Evolutionary conservation across 2,113 vertebrate species (phyloP).

Genomic region (Dascyllus trimaculatus): DNA sequence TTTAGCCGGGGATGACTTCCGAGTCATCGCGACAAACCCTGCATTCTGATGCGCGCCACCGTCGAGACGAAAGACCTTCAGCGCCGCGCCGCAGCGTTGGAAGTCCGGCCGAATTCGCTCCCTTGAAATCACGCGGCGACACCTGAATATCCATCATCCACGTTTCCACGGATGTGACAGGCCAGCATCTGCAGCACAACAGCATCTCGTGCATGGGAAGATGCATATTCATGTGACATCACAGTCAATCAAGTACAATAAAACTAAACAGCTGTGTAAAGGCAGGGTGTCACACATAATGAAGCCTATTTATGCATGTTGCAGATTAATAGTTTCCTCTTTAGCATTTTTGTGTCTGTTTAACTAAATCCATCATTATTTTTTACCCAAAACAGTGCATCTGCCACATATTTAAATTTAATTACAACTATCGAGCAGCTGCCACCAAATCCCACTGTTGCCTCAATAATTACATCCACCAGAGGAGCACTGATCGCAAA

Average conservation of each 20-base stretch:
- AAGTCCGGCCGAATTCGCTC: conserved; percentile 1
- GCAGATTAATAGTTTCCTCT: not conserved
- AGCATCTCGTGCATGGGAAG: not conserved
- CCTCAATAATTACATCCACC: not conserved
- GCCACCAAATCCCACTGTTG: not conserved
- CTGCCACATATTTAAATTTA: not conserved
- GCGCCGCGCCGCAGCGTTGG: not conserved
- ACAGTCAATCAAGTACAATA: too few relatives aligned
- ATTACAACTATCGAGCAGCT: conserved; percentile 13
- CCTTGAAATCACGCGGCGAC: not conserved
- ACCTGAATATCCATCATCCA: conserved; percentile 7
- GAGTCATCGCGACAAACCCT: conserved; percentile 33
- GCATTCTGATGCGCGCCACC: conserved; percentile 34
- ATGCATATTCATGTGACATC: not conserved
- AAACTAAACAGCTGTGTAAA: not conserved
- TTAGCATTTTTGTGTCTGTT: not conserved
- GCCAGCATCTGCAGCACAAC: not conserved
- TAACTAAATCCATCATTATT: not conserved
- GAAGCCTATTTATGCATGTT: not conserved
- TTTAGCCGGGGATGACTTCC: conserved; percentile 42
- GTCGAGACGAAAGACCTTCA: conserved; percentile 23
- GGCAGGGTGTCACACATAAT: not conserved
- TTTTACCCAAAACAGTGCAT: not conserved
- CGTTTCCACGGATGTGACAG: not conserved
- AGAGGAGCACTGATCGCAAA: not conserved